Evolutionary conservation across 2,888 invertebrate species (phyloP).

Genomic region (Andrena marginata): DNA sequence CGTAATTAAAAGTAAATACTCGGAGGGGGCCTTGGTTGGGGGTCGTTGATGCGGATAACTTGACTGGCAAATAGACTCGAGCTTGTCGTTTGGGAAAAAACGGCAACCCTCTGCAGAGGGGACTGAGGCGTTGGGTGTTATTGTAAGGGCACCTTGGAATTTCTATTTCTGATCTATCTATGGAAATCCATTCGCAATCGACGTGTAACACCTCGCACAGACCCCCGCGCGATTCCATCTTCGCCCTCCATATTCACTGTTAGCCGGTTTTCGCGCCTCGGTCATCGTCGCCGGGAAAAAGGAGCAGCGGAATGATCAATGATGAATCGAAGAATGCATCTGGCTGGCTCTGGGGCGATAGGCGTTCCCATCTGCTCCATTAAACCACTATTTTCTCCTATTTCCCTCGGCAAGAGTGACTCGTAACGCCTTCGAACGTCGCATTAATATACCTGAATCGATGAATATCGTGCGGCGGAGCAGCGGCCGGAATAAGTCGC

Average conservation of each 20-base stretch:
- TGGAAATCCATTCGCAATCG: background rate
- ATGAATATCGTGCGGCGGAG: slow-evolving; percentile 57
- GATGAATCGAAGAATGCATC: slow-evolving; percentile 23
- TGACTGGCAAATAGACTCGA: slow-evolving; percentile 49
- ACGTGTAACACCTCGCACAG: background rate
- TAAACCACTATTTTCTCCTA: slow-evolving; percentile 17
- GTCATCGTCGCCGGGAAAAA: slow-evolving; percentile 10
- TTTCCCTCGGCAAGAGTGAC: background rate
- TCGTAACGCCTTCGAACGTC: slow-evolving; percentile 32
- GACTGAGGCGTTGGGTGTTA: too few relatives aligned
- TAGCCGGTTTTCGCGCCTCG: background rate
- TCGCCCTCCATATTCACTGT: background rate
- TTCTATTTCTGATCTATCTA: background rate
- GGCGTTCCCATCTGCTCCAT: slow-evolving; percentile 12
- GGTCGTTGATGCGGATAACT: slow-evolving; percentile 60
- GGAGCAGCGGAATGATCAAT: background rate
- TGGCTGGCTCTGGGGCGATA: background rate
- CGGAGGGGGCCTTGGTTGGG: slow-evolving; percentile 32
- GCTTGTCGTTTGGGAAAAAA: background rate
- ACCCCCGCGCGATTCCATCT: background rate
- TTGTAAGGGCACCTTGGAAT: background rate
- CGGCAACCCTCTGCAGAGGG: too few relatives aligned
- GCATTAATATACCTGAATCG: slow-evolving; percentile 62
- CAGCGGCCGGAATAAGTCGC: slow-evolving; percentile 26
- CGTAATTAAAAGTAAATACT: slow-evolving; percentile 83